Evolutionary conservation across 1,140 invertebrate species (phyloP), one percentile per base, ranked within the genome.

Genomic region (Drosophila simulans): DNA sequence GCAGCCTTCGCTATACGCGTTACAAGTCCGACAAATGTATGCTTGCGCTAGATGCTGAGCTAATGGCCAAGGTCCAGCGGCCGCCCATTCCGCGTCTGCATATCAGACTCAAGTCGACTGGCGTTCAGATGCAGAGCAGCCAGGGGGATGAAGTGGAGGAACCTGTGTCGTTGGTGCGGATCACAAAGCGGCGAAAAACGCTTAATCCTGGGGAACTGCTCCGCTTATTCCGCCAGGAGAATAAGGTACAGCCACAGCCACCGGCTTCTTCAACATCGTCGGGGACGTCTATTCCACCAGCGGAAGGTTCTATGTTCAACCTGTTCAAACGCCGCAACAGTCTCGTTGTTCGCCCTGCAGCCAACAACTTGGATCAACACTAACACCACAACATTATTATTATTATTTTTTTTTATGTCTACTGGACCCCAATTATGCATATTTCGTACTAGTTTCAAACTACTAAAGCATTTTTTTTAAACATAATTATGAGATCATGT

Each of bases 1-100:
- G 55, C 52, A 83, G 84, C 15, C 35, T 88, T 39, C 70, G 59
- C 0, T 12, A 51, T 5, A 88, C 83, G 2, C 63, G 56, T 8
- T 80, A 34, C 35, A 17, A 7, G 0, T 11, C 56, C 5, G 84
- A 80, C 0, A 0, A 0, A 0, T 0, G 15, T 8, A 80, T 80
- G 27, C 13, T 2, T 0, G 5, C 7, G 1, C 15, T 85, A 7
- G 73, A 86, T 25, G 8, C 8, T 3, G 82, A 86, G 3, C 25
- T 83, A 0, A 42, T 73, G 46, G 11, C 8, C 13, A 72, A 69
- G 43, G 49, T 49, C 0, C 34, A 62, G 1, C 12, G 56, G 3
- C 77, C 70, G 8, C 66, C 77, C 2, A 72, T 77, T 15, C 65
- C 78, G 1, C 42, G 62, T 11, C 20, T 80, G 5, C 12, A 70